Conservation (phyloP, 1,140 invertebrate genomes). For the Drosophila yakuba region DNA sequence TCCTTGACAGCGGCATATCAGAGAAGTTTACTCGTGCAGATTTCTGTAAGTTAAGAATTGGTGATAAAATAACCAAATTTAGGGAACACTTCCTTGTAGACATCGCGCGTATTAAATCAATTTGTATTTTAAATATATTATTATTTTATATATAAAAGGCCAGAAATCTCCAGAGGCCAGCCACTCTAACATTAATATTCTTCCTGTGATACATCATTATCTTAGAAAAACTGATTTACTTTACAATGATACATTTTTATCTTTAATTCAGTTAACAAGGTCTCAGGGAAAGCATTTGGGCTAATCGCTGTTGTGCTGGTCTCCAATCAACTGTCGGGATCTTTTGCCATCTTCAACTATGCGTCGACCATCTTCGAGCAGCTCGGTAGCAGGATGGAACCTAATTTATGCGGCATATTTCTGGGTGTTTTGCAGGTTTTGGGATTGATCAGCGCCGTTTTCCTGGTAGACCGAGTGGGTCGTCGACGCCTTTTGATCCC, state of each 20-base stretch:
- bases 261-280: constrained; percentile 32
- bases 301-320: constrained; percentile 50
- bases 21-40: constrained; percentile 33
- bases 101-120: too few relatives aligned
- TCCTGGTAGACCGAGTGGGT: constrained; percentile 64
- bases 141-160: too few relatives aligned
- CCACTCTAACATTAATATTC: too few relatives aligned
- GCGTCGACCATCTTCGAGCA: constrained; percentile 87
- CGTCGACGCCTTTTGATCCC: constrained; percentile 56
- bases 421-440: constrained; percentile 86
- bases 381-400: constrained; percentile 86
- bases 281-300: constrained; percentile 41
- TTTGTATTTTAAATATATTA: too few relatives aligned
- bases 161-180: too few relatives aligned
- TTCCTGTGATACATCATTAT: too few relatives aligned
- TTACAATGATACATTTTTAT: background rate
- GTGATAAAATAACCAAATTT: background rate
- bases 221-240: too few relatives aligned
- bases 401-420: constrained; percentile 89
- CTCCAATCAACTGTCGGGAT: constrained; percentile 77
- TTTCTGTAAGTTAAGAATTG: constrained; percentile 49
- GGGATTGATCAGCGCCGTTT: constrained; percentile 35
- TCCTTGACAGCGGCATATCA: constrained; percentile 21
- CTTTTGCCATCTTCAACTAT: constrained; percentile 86
- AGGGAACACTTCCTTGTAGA: too few relatives aligned